phyloP scores from a whole-genome alignment of 2,113 vertebrate genomes.

The Pollachius pollachius region DNA sequence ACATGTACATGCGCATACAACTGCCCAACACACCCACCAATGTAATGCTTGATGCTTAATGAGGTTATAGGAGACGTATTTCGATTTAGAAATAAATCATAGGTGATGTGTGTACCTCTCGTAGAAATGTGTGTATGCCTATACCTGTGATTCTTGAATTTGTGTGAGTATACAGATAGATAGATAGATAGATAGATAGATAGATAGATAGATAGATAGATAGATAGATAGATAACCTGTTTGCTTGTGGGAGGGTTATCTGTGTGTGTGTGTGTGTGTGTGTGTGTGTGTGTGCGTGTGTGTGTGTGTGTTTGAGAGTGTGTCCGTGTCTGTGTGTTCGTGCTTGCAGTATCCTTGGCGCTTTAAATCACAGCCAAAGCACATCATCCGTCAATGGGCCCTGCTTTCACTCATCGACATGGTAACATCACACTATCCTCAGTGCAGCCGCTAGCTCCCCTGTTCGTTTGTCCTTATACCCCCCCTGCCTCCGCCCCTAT shows the following conservation, averaged over 20 bases:
- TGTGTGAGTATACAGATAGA: too few relatives aligned
- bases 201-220: too few relatives aligned
- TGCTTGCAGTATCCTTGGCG: neutral
- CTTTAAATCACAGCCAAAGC: conserved; percentile 43
- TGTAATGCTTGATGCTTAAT: conserved; percentile 58
- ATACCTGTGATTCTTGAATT: neutral
- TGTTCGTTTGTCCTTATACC: conserved; percentile 28
- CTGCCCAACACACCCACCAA: conserved; percentile 49
- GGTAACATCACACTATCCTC: conserved; percentile 54
- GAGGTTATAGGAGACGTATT: conserved; percentile 67
- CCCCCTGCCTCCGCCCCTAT: neutral
- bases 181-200: too few relatives aligned
- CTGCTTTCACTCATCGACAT: conserved; percentile 32
- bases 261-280: too few relatives aligned
- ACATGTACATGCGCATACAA: conserved; percentile 15
- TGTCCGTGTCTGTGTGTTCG: conserved; percentile 6
- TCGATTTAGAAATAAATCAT: conserved; percentile 47
- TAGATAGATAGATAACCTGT: too few relatives aligned
- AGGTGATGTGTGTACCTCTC: conserved; percentile 25
- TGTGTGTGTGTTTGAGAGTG: neutral
- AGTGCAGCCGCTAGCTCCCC: conserved; percentile 21
- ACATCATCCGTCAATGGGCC: conserved; percentile 52
- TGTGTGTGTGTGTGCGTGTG: too few relatives aligned
- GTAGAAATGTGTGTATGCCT: neutral
- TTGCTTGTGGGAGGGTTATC: too few relatives aligned